Percentiles rank a stretch among this genome's conserved stretches.
Evolutionary conservation across 2,888 invertebrate genomes (phyloP).

Genomic region (Thereva unica): DNA sequence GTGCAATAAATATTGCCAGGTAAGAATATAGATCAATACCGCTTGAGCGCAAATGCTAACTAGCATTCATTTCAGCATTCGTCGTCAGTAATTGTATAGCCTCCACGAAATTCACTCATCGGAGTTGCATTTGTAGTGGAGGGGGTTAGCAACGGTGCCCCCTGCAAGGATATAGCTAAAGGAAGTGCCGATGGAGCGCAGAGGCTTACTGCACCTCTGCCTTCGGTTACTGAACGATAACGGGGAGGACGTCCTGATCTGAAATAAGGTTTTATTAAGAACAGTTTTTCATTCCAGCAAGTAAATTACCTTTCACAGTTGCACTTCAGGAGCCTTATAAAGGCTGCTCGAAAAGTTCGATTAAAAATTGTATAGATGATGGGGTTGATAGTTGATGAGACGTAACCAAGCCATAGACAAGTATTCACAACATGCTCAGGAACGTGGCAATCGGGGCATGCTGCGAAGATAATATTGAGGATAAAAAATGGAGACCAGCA

Average conservation of each 20-base stretch:
- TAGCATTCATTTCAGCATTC: conserved; percentile 43
- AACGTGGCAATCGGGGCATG: conserved; percentile 78
- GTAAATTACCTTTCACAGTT: conserved; percentile 72
- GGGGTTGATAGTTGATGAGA: conserved; percentile 90
- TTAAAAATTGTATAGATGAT: conserved; percentile 94
- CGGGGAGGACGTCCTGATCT: conserved; percentile 73
- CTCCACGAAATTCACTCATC: conserved; percentile 56
- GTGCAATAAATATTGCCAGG: no score
- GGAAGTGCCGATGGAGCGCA: conserved; percentile 75
- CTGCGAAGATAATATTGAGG: conserved; percentile 83
- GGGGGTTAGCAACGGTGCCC: conserved; percentile 60
- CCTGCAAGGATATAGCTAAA: conserved; percentile 75
- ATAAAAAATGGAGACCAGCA: conserved; percentile 94
- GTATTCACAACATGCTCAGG: conserved; percentile 72
- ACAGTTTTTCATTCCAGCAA: conserved; percentile 4
- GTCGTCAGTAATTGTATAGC: conserved; percentile 56
- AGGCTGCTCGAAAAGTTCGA: conserved; percentile 83
- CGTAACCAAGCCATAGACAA: conserved; percentile 90
- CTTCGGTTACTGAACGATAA: conserved; percentile 72
- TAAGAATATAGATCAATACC: no score
- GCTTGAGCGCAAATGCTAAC: no score
- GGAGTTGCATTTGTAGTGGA: conserved; percentile 53
- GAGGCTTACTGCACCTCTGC: conserved; percentile 70
- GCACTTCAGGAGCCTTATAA: conserved; percentile 75
- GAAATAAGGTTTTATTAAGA: conserved; percentile 47